Conservation (phyloP, 2,797 vertebrate species). For the Pipistrellus nathusii region DNA sequence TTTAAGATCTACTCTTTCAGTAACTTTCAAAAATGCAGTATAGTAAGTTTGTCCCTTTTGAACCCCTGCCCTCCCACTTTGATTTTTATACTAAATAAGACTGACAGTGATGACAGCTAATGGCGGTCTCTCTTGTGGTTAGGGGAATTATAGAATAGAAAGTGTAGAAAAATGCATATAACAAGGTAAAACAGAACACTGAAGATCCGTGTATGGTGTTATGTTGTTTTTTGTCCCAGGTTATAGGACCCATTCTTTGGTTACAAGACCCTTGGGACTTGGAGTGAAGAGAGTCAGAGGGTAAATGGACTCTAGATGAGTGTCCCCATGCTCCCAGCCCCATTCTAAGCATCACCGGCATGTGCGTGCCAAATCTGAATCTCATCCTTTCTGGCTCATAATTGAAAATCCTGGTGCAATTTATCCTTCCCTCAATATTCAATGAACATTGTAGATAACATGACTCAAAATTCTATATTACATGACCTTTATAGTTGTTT, state of each 20-base stretch:
- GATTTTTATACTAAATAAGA: neutral
- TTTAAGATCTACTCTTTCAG: neutral
- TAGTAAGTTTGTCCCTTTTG: neutral
- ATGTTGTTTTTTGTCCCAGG: neutral
- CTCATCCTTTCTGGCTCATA: neutral
- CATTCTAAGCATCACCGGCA: neutral
- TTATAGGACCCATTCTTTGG: neutral
- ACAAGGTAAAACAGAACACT: neutral
- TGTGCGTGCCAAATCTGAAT: neutral
- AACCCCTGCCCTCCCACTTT: neutral
- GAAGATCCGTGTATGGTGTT: neutral
- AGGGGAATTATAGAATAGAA: neutral
- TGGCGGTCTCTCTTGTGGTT: neutral
- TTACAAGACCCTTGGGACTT: neutral
- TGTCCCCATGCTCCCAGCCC: neutral
- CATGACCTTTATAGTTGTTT: neutral
- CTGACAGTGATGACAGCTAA: neutral
- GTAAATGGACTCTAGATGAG: neutral
- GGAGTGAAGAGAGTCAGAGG: neutral
- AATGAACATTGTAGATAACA: neutral
- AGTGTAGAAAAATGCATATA: neutral
- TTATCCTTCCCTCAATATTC: neutral
- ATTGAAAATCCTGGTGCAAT: neutral
- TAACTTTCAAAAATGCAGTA: neutral
- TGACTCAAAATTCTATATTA: neutral